These are phyloP conservation scores for Tupiocoris notatus DNA, from an alignment of 2,888 invertebrate species.

Conservation along the genomic window DNA sequence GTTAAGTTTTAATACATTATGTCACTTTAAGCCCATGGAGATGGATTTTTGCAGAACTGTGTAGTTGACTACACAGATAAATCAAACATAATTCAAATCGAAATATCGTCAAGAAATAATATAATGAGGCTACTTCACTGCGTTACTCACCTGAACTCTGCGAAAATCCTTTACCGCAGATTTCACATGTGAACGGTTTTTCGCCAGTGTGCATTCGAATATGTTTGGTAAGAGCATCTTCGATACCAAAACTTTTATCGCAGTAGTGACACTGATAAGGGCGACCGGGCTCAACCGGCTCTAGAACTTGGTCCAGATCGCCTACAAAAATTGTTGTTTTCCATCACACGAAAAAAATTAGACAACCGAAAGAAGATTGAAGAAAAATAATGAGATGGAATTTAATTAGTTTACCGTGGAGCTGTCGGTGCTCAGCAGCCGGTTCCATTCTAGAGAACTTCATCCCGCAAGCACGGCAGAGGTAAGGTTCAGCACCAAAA, in stretches of 20 bases:
- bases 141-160: constrained; percentile 46
- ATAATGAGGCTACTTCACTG: too few species aligned
- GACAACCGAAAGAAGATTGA: too few species aligned
- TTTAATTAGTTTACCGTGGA: constrained; percentile 39
- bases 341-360: too few species aligned
- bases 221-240: constrained; percentile 50
- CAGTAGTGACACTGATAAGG: constrained; percentile 50
- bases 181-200: constrained; percentile 50
- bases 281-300: constrained; percentile 45
- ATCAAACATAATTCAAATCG: too few species aligned
- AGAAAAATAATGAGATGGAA: too few species aligned
- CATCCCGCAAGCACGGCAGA: constrained; percentile 47
- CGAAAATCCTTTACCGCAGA: constrained; percentile 50
- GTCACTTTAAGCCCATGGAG: too few species aligned
- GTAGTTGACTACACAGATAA: too few species aligned
- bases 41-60: too few species aligned
- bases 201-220: constrained; percentile 50
- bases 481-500: constrained; percentile 48
- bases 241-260: constrained; percentile 48
- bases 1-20: too few species aligned
- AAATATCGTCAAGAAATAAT: too few species aligned
- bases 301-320: constrained; percentile 38
- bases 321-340: constrained; percentile 19
- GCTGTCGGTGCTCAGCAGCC: constrained; percentile 44
- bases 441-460: constrained; percentile 44